Conservation (phyloP, 2,113 vertebrate species). For the Motacilla tschutschensis region DNA sequence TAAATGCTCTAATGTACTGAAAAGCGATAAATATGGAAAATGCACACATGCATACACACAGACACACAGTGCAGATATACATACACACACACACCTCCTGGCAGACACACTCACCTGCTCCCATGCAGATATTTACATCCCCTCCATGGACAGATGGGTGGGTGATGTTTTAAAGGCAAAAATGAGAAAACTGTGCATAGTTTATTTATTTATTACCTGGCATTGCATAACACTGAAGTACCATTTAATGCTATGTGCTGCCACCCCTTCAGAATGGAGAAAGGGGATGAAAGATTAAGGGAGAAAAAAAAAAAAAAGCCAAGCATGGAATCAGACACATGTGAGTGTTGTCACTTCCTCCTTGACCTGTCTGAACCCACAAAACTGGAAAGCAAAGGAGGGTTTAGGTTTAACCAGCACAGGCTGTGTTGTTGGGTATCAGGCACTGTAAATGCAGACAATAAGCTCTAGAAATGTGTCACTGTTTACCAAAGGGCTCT, state of each 20-base stretch:
- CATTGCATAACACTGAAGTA: not conserved
- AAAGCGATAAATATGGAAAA: constrained; percentile 71
- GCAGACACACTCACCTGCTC: not conserved
- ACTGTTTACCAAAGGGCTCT: constrained; percentile 27
- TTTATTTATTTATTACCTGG: not conserved
- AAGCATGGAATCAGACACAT: not conserved
- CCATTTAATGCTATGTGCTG: not conserved
- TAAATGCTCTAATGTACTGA: constrained; percentile 70
- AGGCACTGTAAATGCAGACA: not conserved
- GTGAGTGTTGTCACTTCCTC: not conserved
- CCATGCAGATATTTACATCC: not conserved
- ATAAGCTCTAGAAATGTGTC: not conserved
- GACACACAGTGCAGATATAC: constrained; percentile 8
- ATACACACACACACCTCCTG: not conserved
- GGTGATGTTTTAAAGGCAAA: constrained; percentile 24
- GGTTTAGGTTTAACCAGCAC: not conserved
- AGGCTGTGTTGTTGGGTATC: not conserved
- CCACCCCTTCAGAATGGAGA: not conserved
- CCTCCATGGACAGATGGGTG: not conserved
- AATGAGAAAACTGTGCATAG: not conserved
- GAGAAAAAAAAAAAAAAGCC: not conserved
- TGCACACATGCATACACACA: not conserved
- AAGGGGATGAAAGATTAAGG: not conserved
- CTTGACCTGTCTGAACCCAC: not conserved
- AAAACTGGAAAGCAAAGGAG: not conserved